These are phyloP conservation scores for Pandion haliaetus DNA, from an alignment of 2,113 vertebrate species.

Conservation along the genomic window DNA sequence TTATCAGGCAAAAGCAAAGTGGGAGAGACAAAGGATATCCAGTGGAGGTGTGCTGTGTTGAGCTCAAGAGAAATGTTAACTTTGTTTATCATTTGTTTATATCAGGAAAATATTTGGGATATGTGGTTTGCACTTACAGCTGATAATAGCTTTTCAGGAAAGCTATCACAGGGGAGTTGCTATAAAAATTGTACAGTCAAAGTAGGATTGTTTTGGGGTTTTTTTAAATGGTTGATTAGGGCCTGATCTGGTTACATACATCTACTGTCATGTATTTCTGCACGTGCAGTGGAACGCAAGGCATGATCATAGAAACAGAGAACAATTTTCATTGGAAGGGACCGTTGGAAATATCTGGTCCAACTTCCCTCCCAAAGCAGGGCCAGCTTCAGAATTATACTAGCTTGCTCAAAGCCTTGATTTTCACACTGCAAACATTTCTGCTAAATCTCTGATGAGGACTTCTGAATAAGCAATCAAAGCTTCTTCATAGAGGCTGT, in stretches of 20 bases:
- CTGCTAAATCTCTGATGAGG: background rate
- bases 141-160: background rate
- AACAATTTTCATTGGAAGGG: background rate
- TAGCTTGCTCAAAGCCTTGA: background rate
- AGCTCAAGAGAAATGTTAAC: background rate
- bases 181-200: background rate
- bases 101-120: background rate
- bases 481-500: background rate
- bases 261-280: background rate
- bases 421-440: background rate
- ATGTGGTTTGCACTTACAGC: background rate
- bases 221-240: background rate
- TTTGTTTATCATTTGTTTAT: background rate
- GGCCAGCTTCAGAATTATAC: background rate
- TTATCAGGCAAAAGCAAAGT: background rate
- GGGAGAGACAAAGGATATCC: background rate
- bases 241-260: background rate
- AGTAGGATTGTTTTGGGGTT: background rate
- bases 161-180: background rate
- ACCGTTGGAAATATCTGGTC: background rate
- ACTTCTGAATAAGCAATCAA: background rate
- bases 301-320: background rate
- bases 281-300: background rate
- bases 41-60: background rate
- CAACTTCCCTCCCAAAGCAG: background rate